Evolutionary conservation across 1,140 invertebrate species (phyloP), one percentile per base, ranked within the genome.

Genomic region (Trichogramma pretiosum): DNA sequence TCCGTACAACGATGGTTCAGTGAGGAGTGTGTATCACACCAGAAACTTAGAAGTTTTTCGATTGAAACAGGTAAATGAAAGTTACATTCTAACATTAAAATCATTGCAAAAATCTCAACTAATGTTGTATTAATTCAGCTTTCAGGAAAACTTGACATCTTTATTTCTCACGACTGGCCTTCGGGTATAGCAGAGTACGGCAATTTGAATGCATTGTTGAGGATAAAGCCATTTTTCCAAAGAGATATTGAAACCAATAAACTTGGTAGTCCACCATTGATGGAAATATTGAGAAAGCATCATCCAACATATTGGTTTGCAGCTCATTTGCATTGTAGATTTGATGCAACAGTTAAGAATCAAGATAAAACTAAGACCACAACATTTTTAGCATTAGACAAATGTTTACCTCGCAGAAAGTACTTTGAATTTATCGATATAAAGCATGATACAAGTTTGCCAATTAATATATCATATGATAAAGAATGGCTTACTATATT

Each of bases 101-200:
- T 26, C 10, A 14, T 36, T 32, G 4, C 18, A 17, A 13, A 24
- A 24, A 37, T 41, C 13, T 36, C 1, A 28, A 19, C 14, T 7
- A 30, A 16, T 41, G 18, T 35, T 46, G 30, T 22, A 38, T 52
- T 45, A 52, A 16, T 83, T 77, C 59, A 89, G 73, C 51, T 89
- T 2, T 79, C 75, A 24, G 71, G 79, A 14, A 78, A 80, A 32
- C 67, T 97, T 22, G 87, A 98, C 72, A 85, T 98, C 30, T 87
- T 94, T 65, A 61, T 99, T 45, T 93, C 92, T 13, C 96, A 99
- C 70, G 96, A 99, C 65, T 99, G 96, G 96, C 96, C 96, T 5
- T 70, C 77, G 46, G 88, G 87, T 2, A 82, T 98, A 50, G 87
- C 88, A 50, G 75, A 92, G 48, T 85, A 85, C 74, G 96, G 95